These are phyloP conservation scores for Lasiommata megera DNA, from an alignment of 2,888 invertebrate genomes.

Conservation along the genomic window DNA sequence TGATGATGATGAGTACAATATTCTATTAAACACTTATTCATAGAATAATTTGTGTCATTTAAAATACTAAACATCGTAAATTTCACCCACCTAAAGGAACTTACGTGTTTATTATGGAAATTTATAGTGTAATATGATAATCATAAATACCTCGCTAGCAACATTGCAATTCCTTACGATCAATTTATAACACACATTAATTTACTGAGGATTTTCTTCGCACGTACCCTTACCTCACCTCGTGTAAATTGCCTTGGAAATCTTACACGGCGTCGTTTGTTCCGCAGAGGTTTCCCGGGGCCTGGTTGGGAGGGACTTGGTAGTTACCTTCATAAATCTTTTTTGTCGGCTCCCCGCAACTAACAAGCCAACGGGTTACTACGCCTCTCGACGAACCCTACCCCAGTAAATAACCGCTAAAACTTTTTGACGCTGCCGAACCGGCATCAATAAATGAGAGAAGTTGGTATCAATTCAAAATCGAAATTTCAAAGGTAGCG, in stretches of 20 bases:
- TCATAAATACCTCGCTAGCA: background rate
- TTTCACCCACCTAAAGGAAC: no score
- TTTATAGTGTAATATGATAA: background rate
- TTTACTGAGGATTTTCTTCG: constrained; percentile 33
- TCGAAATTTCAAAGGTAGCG: background rate
- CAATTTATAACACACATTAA: constrained; percentile 30
- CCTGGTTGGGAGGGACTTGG: constrained; percentile 62
- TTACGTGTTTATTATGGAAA: background rate
- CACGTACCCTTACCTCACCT: constrained; percentile 42
- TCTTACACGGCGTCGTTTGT: constrained; percentile 76
- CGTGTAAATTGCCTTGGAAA: constrained; percentile 76
- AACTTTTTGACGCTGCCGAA: constrained; percentile 48
- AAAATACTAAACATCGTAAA: no score
- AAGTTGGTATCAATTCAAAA: background rate
- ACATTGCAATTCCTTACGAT: constrained; percentile 8
- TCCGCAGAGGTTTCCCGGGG: constrained; percentile 68
- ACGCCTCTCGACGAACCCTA: constrained; percentile 43
- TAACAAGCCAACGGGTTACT: constrained; percentile 62
- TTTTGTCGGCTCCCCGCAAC: constrained; percentile 68
- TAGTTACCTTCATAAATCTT: constrained; percentile 75
- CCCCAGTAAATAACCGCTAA: constrained; percentile 61
- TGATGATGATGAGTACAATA: no score
- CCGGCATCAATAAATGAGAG: background rate
- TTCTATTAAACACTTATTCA: no score
- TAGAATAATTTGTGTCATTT: no score